These are phyloP conservation scores for Zaprionus ornatus DNA, from an alignment of 1,140 invertebrate genomes.

Conservation along the genomic window DNA sequence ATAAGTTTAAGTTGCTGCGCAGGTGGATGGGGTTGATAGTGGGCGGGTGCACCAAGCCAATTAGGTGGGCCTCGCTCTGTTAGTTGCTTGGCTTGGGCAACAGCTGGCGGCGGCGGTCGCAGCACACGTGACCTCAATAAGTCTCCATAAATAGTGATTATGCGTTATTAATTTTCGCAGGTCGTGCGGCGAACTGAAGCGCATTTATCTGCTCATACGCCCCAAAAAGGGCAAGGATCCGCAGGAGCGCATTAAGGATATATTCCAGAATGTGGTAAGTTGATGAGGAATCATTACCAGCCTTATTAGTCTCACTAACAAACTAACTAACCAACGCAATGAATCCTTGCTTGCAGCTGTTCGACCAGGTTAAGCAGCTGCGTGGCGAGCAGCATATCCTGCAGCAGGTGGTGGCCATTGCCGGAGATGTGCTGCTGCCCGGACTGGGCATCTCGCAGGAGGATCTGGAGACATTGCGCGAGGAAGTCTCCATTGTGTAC, in stretches of 20 bases:
- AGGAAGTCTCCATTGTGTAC: slow-evolving; percentile 92
- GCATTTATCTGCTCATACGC: slow-evolving; percentile 91
- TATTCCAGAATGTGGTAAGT: slow-evolving; percentile 87
- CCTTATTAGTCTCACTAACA: not conserved
- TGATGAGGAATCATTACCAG: slow-evolving; percentile 49
- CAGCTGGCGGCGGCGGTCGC: slow-evolving; percentile 31
- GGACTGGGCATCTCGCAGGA: slow-evolving; percentile 90
- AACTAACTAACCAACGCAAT: slow-evolving; percentile 33
- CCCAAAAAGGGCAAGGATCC: slow-evolving; percentile 91
- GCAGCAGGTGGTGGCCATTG: slow-evolving; percentile 88
- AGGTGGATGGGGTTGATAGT: not conserved
- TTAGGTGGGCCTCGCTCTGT: not conserved
- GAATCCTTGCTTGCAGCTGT: slow-evolving; percentile 86
- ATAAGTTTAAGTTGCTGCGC: not conserved
- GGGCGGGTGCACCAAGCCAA: slow-evolving; percentile 8
- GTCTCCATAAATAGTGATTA: slow-evolving; percentile 57
- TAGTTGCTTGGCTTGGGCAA: slow-evolving; percentile 16
- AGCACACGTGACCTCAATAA: slow-evolving; percentile 62
- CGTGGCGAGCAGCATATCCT: slow-evolving; percentile 86
- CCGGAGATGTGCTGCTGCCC: slow-evolving; percentile 90
- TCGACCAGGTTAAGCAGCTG: slow-evolving; percentile 88
- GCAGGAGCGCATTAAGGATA: slow-evolving; percentile 88
- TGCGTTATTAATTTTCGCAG: slow-evolving; percentile 77
- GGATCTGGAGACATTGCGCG: slow-evolving; percentile 88
- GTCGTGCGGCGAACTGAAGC: slow-evolving; percentile 87